Evolutionary conservation across 2,888 invertebrate species (phyloP).

Genomic region (Syrphus vitripennis): DNA sequence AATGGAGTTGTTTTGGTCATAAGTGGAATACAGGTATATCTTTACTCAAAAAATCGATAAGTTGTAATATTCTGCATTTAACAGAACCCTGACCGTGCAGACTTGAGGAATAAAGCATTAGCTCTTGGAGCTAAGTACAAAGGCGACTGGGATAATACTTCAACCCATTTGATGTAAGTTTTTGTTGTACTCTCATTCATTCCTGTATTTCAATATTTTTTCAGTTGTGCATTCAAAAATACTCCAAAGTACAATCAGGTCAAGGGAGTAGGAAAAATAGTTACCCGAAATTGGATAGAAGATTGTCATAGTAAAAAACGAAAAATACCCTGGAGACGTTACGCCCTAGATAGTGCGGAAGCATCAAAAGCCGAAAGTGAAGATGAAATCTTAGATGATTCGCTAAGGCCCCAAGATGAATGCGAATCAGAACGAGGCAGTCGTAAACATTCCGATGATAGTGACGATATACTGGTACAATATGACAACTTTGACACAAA

Average conservation of each 20-base stretch:
- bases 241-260: constrained; percentile 93
- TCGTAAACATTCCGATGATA: neutral
- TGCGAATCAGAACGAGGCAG: neutral
- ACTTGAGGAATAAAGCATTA: constrained; percentile 86
- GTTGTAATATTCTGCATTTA: neutral
- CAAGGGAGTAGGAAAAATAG: constrained; percentile 84
- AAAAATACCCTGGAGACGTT: constrained; percentile 80
- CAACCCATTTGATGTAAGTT: constrained; percentile 93
- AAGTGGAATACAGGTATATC: constrained; percentile 86
- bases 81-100: constrained; percentile 89
- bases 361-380: constrained; percentile 77
- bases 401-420: constrained; percentile 65
- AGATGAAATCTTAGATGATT: constrained; percentile 77
- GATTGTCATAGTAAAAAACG: constrained; percentile 84
- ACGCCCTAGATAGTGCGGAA: constrained; percentile 76
- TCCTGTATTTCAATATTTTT: constrained; percentile 65
- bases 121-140: constrained; percentile 91
- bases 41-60: neutral
- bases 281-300: constrained; percentile 88
- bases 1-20: constrained; percentile 88
- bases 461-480: constrained; percentile 22
- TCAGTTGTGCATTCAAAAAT: constrained; percentile 93
- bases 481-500: neutral
- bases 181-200: neutral
- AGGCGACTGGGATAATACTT: constrained; percentile 87